Evolutionary conservation across 1,140 invertebrate species (phyloP), one percentile per base, ranked within the genome.

Genomic region (Drosophila guanche): DNA sequence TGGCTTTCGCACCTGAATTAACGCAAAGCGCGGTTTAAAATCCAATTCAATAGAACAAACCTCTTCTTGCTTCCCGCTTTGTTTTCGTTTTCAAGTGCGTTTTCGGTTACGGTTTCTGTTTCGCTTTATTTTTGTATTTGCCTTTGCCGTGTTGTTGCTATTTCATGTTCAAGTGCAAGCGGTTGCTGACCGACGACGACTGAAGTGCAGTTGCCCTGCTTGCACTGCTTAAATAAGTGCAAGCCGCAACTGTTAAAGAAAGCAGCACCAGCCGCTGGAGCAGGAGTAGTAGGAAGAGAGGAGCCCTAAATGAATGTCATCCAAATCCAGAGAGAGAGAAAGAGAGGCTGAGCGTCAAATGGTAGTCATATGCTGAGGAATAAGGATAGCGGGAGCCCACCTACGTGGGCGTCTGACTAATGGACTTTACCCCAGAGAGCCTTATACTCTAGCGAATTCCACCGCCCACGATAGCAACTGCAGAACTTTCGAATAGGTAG

Each of bases 131-230:
- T 48, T 45, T 14, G 22, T 22, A 37, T n/a, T 47, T 62, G 43
- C 25, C 12, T 22, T 20, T 23, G 8, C 22, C 33, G 41, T 40
- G 12, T 67, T 60, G 42, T 22, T 33, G 42, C 47, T 72, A 27
- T 68, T 56, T 75, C 74, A 80, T 71, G 74, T 80, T 88, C 74
- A 84, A 88, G 76, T 63, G 70, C 55, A 66, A 76, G 74, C 79
- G 62, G 59, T 57, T 67, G 73, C 68, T 80, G 76, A 84, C 76
- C 88, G 81, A 62, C 88, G 81, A 62, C 74, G 79, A 90, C 88
- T 90, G 79, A 90, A 77, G 62, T 71, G 66, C 48, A 71, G 51
- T 62, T 55, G 51, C 58, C 69, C 65, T 74, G 79, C 74, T 58
- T 50, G 68, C 79, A 66, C 23, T 59, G 75, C 83, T 90, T 90